Evolutionary conservation across 64 coral and sea anemone genomes (phyloP).

Genomic region (Cladopsammia gracilis): DNA sequence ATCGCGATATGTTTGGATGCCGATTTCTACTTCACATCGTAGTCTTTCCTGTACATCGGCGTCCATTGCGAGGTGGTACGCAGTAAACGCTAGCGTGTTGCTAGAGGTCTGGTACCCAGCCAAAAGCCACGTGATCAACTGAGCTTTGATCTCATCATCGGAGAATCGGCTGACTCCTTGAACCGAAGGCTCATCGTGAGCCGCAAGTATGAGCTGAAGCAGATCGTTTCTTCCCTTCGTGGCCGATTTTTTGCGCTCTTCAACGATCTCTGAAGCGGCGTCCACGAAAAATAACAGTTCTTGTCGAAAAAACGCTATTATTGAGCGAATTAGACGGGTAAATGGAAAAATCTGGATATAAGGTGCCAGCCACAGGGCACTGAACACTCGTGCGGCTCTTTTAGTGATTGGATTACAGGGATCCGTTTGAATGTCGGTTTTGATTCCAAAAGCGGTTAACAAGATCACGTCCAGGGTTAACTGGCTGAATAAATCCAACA

Average conservation of each 20-base stretch:
- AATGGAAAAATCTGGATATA: conserved; percentile 39
- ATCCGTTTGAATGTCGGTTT: conserved; percentile 52
- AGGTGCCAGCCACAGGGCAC: background rate
- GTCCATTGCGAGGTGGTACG: conserved; percentile 37
- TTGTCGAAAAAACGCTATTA: background rate
- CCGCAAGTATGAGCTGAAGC: conserved; percentile 37
- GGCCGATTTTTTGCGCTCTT: conserved; percentile 4
- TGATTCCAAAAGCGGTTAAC: conserved; percentile 44
- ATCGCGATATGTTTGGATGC: conserved; percentile 8
- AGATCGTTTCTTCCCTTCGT: conserved; percentile 32
- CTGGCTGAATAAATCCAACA: conserved; percentile 33
- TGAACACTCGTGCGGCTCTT: background rate
- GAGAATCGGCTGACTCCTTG: conserved; percentile 13
- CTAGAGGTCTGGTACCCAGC: conserved; percentile 45
- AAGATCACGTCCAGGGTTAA: conserved; percentile 54
- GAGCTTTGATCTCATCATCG: conserved; percentile 56
- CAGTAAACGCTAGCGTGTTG: conserved; percentile 23
- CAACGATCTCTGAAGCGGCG: conserved; percentile 21
- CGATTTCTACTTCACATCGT: conserved; percentile 24
- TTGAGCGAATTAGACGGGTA: background rate
- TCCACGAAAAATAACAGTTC: background rate
- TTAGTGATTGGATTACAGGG: background rate
- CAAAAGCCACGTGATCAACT: conserved; percentile 29
- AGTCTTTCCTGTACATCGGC: conserved; percentile 53
- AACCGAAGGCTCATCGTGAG: conserved; percentile 9